These are phyloP conservation scores for Acyrthosiphon pisum DNA, from an alignment of 1,140 invertebrate genomes.

Conservation along the genomic window DNA sequence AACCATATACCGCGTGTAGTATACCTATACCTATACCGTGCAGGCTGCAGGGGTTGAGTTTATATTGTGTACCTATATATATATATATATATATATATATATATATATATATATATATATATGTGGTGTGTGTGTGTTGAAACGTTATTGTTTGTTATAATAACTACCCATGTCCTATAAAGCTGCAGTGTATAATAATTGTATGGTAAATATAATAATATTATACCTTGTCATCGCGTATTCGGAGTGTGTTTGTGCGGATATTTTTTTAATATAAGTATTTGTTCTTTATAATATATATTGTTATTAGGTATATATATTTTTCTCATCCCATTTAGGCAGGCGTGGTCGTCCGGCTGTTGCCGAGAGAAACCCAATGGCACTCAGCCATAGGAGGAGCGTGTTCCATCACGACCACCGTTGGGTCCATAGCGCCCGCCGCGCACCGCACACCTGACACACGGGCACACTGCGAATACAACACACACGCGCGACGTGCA, in stretches of 20 bases:
- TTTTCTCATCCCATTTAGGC: neutral
- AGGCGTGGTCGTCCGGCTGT: conserved; percentile 14
- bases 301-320: neutral
- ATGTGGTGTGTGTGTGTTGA: neutral
- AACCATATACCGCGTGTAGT: neutral
- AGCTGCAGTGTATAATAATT: neutral
- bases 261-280: neutral
- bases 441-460: neutral
- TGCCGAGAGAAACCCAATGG: conserved; percentile 38
- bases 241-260: neutral
- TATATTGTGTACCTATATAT: neutral
- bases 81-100: no score
- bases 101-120: no score
- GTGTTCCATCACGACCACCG: conserved; percentile 5
- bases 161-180: neutral
- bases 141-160: conserved; percentile 7
- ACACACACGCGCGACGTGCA: neutral
- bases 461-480: no score
- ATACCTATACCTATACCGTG: neutral
- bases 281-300: neutral
- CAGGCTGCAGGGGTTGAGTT: neutral
- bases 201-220: neutral
- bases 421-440: neutral
- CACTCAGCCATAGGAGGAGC: conserved; percentile 41
- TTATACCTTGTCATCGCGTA: conserved; percentile 1